Conservation (phyloP, 2,113 vertebrate genomes). For the Dolichallabes microphthalmus region DNA sequence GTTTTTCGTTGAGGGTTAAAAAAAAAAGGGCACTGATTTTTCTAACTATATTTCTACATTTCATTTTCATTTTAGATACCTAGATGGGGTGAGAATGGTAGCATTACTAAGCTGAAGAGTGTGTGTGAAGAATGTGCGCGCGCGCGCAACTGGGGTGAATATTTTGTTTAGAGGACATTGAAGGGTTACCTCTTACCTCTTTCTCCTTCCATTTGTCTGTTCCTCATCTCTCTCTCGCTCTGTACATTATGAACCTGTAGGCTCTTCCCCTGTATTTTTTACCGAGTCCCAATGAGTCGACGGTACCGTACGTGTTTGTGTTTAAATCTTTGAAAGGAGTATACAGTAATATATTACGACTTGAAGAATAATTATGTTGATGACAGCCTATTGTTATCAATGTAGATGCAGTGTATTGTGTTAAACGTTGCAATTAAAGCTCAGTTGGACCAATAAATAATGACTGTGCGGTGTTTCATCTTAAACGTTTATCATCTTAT, state of each 20-base stretch:
- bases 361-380: conserved; percentile 56
- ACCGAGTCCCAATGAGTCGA: conserved; percentile 38
- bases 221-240: background rate
- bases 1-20: too few species aligned
- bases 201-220: background rate
- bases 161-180: conserved; percentile 18
- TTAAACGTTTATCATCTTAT: background rate
- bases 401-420: conserved; percentile 74
- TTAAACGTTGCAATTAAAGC: conserved; percentile 77
- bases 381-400: conserved; percentile 70
- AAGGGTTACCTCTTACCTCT: conserved; percentile 27
- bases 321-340: conserved; percentile 56
- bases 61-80: background rate
- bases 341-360: conserved; percentile 67
- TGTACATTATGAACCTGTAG: conserved; percentile 43
- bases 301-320: conserved; percentile 55
- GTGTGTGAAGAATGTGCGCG: background rate
- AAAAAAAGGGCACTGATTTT: background rate
- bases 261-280: conserved; percentile 50
- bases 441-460: conserved; percentile 69
- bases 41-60: background rate
- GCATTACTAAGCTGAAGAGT: conserved; percentile 34
- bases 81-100: conserved; percentile 3
- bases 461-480: background rate
- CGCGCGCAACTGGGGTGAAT: conserved; percentile 9